Evolutionary conservation across 2,113 vertebrate genomes (phyloP).

Genomic region (Prolemur simus): DNA sequence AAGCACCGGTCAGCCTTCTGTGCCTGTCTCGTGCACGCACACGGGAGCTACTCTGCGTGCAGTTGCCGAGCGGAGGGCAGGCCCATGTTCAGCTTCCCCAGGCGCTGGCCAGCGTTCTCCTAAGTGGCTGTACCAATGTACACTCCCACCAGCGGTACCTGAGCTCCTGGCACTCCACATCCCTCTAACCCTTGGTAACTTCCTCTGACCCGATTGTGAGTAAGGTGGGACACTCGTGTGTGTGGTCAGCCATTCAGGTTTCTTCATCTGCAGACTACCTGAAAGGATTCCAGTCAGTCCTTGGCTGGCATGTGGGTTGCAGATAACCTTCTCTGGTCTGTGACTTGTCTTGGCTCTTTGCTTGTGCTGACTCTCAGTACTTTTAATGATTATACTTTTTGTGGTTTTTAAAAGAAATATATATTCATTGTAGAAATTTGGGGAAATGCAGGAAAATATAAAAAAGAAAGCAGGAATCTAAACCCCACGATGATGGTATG

Average conservation of each 20-base stretch:
- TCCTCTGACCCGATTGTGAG: background rate
- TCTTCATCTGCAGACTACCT: fast-evolving
- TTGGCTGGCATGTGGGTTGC: fast-evolving
- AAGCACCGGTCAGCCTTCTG: background rate
- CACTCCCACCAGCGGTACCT: fast-evolving
- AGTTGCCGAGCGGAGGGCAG: fast-evolving
- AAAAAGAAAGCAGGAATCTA: no score
- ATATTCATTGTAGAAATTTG: background rate
- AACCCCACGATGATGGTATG: fast-evolving
- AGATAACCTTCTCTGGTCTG: background rate
- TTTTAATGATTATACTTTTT: background rate
- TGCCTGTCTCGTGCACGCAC: background rate
- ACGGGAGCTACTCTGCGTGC: fast-evolving
- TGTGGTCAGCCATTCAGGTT: fast-evolving
- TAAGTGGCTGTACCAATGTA: fast-evolving
- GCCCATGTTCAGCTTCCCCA: background rate
- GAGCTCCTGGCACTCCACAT: fast-evolving
- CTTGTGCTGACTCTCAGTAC: background rate
- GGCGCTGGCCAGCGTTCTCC: fast-evolving
- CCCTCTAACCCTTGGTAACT: background rate
- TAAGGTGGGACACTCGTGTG: fast-evolving
- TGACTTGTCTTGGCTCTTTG: background rate
- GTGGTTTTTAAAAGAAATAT: slow-evolving; percentile 1
- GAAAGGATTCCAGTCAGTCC: no score
- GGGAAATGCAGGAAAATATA: background rate